Percentiles rank a stretch among this genome's conserved stretches.
These are phyloP conservation scores for Hofmannophila pseudospretella DNA, from an alignment of 2,888 invertebrate genomes.

Conservation along the genomic window DNA sequence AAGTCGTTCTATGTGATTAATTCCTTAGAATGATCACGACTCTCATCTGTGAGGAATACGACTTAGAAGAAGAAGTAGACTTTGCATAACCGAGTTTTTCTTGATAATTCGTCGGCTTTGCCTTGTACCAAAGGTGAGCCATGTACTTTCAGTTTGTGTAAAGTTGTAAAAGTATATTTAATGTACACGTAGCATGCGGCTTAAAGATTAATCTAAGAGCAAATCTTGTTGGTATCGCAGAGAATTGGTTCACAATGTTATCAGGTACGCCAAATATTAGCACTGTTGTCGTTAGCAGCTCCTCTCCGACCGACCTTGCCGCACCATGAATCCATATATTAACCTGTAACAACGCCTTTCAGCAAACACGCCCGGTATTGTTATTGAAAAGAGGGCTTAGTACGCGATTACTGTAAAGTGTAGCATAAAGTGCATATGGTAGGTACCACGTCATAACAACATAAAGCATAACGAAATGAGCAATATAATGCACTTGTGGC, in stretches of 20 bases:
- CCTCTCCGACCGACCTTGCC: constrained; percentile 51
- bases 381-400: constrained; percentile 40
- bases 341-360: constrained; percentile 41
- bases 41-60: too few species aligned
- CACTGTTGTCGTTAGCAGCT: constrained; percentile 57
- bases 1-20: too few species aligned
- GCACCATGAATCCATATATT: constrained; percentile 45
- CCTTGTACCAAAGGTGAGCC: not conserved
- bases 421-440: constrained; percentile 2
- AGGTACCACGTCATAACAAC: too few species aligned
- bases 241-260: constrained; percentile 73
- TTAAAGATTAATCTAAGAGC: constrained; percentile 67
- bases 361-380: constrained; percentile 38
- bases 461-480: constrained; percentile 7
- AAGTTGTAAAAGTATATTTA: constrained; percentile 37
- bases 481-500: not conserved
- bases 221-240: constrained; percentile 68
- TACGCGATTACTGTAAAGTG: constrained; percentile 12
- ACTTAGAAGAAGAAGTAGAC: too few species aligned
- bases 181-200: constrained; percentile 46
- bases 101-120: not conserved
- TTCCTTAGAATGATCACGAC: too few species aligned
- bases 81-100: too few species aligned
- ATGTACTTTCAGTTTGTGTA: constrained; percentile 27
- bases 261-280: constrained; percentile 67